A percentile compares a stretch with the other conserved stretches of the same genome.
phyloP scores from a whole-genome alignment of 2,113 vertebrate genomes.

The Sigmodon hispidus region DNA sequence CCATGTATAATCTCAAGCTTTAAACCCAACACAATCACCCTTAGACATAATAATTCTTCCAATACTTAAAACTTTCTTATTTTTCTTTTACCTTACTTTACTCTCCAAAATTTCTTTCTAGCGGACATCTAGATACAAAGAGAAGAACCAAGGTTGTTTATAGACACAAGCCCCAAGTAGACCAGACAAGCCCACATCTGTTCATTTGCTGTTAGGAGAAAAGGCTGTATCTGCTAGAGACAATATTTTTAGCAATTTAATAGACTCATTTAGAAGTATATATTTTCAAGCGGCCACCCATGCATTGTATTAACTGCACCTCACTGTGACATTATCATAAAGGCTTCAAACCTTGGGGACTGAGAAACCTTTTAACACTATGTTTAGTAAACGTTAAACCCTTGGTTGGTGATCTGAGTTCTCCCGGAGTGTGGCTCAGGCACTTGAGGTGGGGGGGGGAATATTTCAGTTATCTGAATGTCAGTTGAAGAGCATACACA shows the following conservation, averaged over 20 bases:
- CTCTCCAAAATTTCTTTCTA: background rate
- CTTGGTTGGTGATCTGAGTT: constrained; percentile 56
- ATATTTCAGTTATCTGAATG: constrained; percentile 79
- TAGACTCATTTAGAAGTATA: constrained; percentile 70
- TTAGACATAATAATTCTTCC: background rate
- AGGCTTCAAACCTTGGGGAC: constrained; percentile 61
- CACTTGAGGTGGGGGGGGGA: constrained; percentile 12
- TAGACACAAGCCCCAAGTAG: background rate
- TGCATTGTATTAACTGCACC: constrained; percentile 30
- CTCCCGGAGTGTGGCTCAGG: constrained; percentile 40
- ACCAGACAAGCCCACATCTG: background rate
- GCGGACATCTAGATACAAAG: background rate
- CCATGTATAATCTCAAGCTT: background rate
- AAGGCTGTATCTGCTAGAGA: constrained; percentile 41
- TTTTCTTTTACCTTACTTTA: background rate
- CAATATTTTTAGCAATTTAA: constrained; percentile 71
- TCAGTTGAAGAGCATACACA: constrained; percentile 76
- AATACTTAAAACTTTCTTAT: background rate
- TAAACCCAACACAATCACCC: background rate
- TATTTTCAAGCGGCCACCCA: constrained; percentile 62
- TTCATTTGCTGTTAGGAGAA: constrained; percentile 38
- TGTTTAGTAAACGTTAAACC: constrained; percentile 59
- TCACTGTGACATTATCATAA: constrained; percentile 59
- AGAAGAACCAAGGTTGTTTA: background rate
- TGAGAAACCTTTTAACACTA: constrained; percentile 67